Evolutionary conservation across 2,113 vertebrate genomes (phyloP).

Genomic region (Coracopsis vasa): DNA sequence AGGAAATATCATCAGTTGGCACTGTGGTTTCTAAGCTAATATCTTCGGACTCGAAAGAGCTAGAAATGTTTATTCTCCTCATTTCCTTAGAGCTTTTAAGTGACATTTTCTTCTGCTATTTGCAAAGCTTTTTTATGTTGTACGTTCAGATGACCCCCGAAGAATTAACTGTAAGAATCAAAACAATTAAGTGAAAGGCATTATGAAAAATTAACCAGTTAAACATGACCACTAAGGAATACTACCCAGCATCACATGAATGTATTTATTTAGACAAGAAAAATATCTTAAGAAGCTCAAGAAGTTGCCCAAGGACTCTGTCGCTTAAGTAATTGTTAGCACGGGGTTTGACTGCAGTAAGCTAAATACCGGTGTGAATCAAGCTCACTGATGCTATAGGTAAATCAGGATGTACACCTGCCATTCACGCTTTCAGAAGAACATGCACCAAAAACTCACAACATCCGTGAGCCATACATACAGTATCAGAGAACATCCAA

Average conservation of each 20-base stretch:
- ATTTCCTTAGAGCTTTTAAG: conserved; percentile 75
- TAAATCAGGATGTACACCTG: not conserved
- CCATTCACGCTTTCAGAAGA: not conserved
- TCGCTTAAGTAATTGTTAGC: not conserved
- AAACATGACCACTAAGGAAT: not conserved
- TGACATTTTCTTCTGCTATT: conserved; percentile 78
- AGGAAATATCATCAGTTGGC: conserved; percentile 92
- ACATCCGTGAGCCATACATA: fast-evolving
- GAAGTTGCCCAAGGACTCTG: not conserved
- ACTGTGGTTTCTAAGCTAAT: conserved; percentile 95
- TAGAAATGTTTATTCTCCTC: conserved; percentile 84
- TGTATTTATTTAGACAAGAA: not conserved
- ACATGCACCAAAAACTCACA: fast-evolving
- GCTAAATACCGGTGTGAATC: not conserved
- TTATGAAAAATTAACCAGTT: not conserved
- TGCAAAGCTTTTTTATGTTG: not conserved
- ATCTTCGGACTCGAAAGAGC: conserved; percentile 95
- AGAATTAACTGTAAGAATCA: not conserved
- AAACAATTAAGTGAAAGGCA: not conserved
- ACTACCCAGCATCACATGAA: fast-evolving
- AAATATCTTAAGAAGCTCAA: not conserved
- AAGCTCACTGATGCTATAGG: fast-evolving
- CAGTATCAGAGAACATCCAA: fast-evolving
- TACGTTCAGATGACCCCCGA: not conserved
- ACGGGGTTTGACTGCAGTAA: not conserved